Evolutionary conservation across 2,888 invertebrate genomes (phyloP).

Genomic region (Pemphredon lugubris): DNA sequence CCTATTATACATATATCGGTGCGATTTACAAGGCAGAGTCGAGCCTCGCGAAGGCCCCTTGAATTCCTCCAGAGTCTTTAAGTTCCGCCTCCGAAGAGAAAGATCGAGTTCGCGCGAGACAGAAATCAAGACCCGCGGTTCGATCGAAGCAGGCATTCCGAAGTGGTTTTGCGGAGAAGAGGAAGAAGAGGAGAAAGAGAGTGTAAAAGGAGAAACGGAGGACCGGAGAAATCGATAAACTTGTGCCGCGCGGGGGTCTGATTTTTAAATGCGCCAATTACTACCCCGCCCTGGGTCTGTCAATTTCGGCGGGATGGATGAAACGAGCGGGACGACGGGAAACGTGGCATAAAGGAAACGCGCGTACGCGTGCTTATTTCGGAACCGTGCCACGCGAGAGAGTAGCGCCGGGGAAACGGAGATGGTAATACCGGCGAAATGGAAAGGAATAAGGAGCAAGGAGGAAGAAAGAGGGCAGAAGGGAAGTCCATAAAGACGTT

Average conservation of each 20-base stretch:
- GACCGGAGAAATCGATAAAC: no score
- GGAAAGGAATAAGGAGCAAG: neutral
- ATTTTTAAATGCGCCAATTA: neutral
- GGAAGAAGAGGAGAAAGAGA: neutral
- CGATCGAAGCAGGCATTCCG: neutral
- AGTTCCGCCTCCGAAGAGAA: constrained; percentile 40
- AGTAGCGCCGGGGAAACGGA: neutral
- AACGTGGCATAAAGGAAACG: neutral
- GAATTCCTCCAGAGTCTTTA: constrained; percentile 31
- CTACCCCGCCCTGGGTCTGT: no score
- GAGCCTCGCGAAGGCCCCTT: constrained; percentile 22
- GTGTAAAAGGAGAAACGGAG: no score
- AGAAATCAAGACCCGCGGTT: neutral
- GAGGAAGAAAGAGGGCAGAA: neutral
- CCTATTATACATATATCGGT: constrained; percentile 35
- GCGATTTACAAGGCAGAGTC: constrained; percentile 44
- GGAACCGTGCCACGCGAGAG: neutral
- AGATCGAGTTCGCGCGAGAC: neutral
- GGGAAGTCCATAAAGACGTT: constrained; percentile 69
- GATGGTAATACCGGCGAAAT: constrained; percentile 13
- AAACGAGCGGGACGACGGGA: neutral
- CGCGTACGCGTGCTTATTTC: constrained; percentile 29
- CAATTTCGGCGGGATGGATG: neutral
- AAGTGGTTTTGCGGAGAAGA: neutral
- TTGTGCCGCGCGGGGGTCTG: no score